Percentiles rank a stretch among this genome's conserved stretches.
These are phyloP conservation scores for Numenius arquata DNA, from an alignment of 2,113 vertebrate genomes.

Conservation along the genomic window DNA sequence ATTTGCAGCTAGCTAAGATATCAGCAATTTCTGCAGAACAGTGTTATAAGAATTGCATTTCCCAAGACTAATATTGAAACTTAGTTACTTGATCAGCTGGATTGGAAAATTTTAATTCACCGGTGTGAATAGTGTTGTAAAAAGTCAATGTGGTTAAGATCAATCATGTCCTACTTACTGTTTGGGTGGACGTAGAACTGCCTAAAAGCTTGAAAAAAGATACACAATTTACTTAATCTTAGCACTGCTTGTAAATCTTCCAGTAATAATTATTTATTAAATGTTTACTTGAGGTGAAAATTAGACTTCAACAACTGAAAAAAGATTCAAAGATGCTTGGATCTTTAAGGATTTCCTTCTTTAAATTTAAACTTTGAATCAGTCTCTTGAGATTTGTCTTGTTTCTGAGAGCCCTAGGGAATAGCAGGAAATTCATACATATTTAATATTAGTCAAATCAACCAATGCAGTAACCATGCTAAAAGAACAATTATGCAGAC, in stretches of 20 bases:
- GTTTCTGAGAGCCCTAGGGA: slow-evolving; percentile 39
- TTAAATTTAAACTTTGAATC: slow-evolving; percentile 55
- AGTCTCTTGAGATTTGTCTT: slow-evolving; percentile 64
- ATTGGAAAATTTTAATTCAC: slow-evolving; percentile 30
- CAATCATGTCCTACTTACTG: not conserved
- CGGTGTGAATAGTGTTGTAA: not conserved
- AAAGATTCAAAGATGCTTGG: slow-evolving; percentile 13
- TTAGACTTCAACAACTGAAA: slow-evolving; percentile 48
- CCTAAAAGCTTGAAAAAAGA: not conserved
- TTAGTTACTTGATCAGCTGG: not conserved
- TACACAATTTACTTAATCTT: slow-evolving; percentile 38
- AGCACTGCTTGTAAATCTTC: not conserved
- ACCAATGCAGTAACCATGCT: slow-evolving; percentile 51
- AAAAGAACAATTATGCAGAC: slow-evolving; percentile 56
- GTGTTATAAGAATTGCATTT: not conserved
- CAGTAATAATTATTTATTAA: slow-evolving; percentile 60
- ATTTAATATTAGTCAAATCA: slow-evolving; percentile 69
- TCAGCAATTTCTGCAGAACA: not conserved
- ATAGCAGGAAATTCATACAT: slow-evolving; percentile 59
- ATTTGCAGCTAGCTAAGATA: not conserved
- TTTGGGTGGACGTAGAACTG: not conserved
- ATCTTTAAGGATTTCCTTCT: slow-evolving; percentile 34
- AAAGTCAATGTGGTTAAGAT: slow-evolving; percentile 34
- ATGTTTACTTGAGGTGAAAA: slow-evolving; percentile 55
- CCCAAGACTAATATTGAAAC: not conserved